Conservation (phyloP, 2,113 vertebrate species). For the Oryzias javanicus region DNA sequence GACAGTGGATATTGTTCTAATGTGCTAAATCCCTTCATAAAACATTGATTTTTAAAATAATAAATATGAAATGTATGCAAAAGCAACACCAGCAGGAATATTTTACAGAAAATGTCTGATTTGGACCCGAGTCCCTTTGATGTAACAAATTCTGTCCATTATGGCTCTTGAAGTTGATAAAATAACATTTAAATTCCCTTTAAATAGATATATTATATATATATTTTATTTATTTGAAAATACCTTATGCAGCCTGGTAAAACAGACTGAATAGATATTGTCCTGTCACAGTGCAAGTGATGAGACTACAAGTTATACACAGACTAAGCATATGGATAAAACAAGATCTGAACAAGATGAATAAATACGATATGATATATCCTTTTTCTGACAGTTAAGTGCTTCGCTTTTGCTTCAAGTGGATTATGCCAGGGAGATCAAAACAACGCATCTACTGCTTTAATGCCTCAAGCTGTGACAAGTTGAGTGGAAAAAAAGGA, state of each 20-base stretch:
- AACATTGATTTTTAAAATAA: slow-evolving; percentile 7
- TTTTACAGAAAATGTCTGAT: slow-evolving; percentile 6
- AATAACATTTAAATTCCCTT: no score
- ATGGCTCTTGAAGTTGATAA: neutral
- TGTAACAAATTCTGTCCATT: slow-evolving; percentile 6
- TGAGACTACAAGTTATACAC: slow-evolving; percentile 23
- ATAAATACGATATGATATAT: slow-evolving; percentile 46
- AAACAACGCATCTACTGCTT: slow-evolving; percentile 15
- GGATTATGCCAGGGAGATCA: slow-evolving; percentile 9
- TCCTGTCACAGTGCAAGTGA: slow-evolving; percentile 50
- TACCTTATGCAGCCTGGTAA: slow-evolving; percentile 26
- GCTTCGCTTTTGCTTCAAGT: slow-evolving; percentile 16
- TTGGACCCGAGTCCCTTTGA: slow-evolving; percentile 31
- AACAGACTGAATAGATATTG: slow-evolving; percentile 38
- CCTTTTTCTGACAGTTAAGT: slow-evolving; percentile 16
- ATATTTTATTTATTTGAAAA: no score
- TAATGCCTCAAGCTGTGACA: slow-evolving; percentile 16
- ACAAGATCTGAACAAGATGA: slow-evolving; percentile 7
- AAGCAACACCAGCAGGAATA: slow-evolving; percentile 31
- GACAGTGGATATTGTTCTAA: slow-evolving; percentile 7
- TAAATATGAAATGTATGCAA: slow-evolving; percentile 1
- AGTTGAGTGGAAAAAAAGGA: slow-evolving; percentile 28
- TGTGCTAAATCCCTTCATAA: slow-evolving; percentile 8
- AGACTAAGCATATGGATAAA: slow-evolving; percentile 2
- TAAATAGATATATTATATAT: no score